Evolutionary conservation across 1,140 invertebrate genomes (phyloP), one percentile per base, ranked within the genome.

Genomic region (Lethrus apterus): DNA sequence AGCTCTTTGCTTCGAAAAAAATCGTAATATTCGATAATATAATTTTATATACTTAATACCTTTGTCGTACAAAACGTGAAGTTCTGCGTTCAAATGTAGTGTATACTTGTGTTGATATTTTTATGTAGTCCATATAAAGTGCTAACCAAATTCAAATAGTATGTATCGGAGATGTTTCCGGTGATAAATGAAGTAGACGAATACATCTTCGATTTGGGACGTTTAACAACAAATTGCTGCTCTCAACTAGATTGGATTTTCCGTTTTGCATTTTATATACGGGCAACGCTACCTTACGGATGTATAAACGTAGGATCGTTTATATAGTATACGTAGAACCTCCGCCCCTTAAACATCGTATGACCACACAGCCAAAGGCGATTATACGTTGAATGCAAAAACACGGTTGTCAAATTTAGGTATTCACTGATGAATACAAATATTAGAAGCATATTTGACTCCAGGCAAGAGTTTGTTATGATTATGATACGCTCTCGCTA

Each of bases 241-340:
- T 52, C 41, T 52, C 50, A 52, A 44, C 50, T 52, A 52, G 50
- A 52, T 52, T 52, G 50, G 46, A 48, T 52, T 52, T 48, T 46
- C 40, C 40, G 50, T 34, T 52, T 52, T 52, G 50, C 50, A 52
- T 52, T 52, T 52, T 48, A 48, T 52, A 48, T 52, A 11, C 38
- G 32, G n/a, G 18, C 19, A 20, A 26, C 23, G 29, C 42, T 42
- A 26, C 23, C 40, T 30, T 42, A 26, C n/a, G n/a, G n/a, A n/a
- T n/a, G n/a, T n/a, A n/a, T n/a, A n/a, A n/a, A n/a, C n/a, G n/a
- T n/a, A n/a, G n/a, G n/a, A n/a, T n/a, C n/a, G n/a, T n/a, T n/a
- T n/a, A n/a, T n/a, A n/a, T n/a, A n/a, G n/a, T n/a, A n/a, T n/a
- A n/a, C n/a, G n/a, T n/a, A n/a, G n/a, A n/a, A n/a, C n/a, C n/a